These are phyloP conservation scores for Ichneumoninae sp. DNA, from an alignment of 2,888 invertebrate species.

Conservation along the genomic window DNA sequence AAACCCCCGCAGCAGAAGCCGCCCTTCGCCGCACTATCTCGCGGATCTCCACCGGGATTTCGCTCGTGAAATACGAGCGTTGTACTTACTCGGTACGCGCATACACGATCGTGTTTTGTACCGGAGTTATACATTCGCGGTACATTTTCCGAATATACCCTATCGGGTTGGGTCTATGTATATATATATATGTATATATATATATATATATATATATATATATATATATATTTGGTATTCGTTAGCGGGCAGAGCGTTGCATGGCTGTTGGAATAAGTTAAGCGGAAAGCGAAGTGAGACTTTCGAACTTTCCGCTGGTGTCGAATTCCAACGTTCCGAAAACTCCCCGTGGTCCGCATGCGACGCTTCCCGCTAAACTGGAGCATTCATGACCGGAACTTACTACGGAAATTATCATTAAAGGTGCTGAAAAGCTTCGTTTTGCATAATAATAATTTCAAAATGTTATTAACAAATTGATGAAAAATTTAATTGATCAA, in stretches of 20 bases:
- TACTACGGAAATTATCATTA: too few relatives aligned
- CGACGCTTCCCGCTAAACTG: background rate
- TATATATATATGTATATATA: background rate
- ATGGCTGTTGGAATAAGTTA: slow-evolving; percentile 9
- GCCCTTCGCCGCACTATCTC: slow-evolving; percentile 50
- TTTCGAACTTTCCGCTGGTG: slow-evolving; percentile 41
- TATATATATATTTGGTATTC: background rate
- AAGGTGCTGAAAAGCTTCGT: too few relatives aligned
- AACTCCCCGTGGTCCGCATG: slow-evolving; percentile 18
- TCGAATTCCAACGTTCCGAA: slow-evolving; percentile 44
- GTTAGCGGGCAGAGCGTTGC: background rate
- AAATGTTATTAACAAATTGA: too few relatives aligned
- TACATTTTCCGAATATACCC: slow-evolving; percentile 53
- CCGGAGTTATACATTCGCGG: slow-evolving; percentile 43
- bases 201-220: background rate
- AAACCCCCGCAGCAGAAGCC: slow-evolving; percentile 42
- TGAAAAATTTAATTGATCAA: too few relatives aligned
- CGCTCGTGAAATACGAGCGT: slow-evolving; percentile 59
- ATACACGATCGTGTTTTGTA: slow-evolving; percentile 51
- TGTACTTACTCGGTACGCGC: slow-evolving; percentile 35
- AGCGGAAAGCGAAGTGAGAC: background rate
- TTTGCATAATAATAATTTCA: too few relatives aligned
- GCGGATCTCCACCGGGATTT: slow-evolving; percentile 63
- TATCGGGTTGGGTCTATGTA: background rate
- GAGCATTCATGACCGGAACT: background rate